These are phyloP conservation scores for Petromus typicus DNA, from an alignment of 2,113 vertebrate species.

Conservation along the genomic window DNA sequence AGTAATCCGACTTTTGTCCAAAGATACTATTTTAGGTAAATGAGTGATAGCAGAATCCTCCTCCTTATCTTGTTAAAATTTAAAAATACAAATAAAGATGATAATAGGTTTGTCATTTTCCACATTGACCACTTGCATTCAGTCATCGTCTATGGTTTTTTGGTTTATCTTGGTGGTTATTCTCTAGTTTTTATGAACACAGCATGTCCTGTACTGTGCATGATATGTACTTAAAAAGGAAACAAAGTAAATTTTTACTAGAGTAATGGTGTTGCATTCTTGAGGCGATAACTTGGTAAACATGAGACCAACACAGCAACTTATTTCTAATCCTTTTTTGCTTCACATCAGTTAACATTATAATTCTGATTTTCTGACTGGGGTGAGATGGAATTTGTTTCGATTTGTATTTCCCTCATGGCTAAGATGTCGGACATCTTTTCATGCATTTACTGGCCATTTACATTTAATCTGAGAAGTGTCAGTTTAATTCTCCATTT, in stretches of 20 bases:
- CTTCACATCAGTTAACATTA: background rate
- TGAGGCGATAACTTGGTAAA: background rate
- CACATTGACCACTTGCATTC: background rate
- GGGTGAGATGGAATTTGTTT: background rate
- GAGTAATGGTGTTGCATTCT: background rate
- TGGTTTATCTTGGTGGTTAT: background rate
- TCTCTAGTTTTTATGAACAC: background rate
- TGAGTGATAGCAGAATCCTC: background rate
- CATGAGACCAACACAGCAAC: background rate
- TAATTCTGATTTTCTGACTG: background rate
- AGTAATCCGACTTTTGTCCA: background rate
- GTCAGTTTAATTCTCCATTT: background rate
- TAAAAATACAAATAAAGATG: background rate
- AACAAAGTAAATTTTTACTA: slow-evolving; percentile 8
- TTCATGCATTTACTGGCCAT: background rate
- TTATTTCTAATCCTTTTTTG: background rate
- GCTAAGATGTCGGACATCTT: background rate
- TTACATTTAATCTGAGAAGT: background rate
- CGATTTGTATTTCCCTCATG: background rate
- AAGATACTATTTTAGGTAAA: background rate
- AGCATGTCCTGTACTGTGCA: background rate
- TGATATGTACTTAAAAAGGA: background rate
- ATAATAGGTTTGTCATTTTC: background rate
- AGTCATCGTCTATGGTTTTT: background rate
- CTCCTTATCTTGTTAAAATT: background rate